These are phyloP conservation scores for Alectura lathami DNA, from an alignment of 2,113 vertebrate genomes.

Conservation along the genomic window DNA sequence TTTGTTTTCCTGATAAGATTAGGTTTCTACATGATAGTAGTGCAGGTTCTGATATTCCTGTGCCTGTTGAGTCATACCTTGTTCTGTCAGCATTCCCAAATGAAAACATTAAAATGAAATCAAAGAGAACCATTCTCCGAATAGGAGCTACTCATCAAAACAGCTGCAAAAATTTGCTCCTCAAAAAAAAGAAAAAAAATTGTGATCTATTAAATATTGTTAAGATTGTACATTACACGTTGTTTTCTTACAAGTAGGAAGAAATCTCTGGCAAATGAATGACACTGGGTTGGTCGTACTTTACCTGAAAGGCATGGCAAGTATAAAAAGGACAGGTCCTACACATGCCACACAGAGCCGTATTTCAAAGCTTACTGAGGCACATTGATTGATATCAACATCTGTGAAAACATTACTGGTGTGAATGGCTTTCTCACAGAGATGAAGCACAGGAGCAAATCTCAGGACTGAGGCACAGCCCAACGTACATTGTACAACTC, in stretches of 20 bases:
- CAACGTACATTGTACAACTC: background rate
- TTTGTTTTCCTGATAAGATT: background rate
- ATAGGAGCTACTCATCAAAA: background rate
- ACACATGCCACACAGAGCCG: rapidly evolving
- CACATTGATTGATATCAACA: background rate
- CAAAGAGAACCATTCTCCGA: background rate
- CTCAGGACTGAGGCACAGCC: background rate
- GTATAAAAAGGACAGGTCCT: background rate
- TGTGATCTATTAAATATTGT: background rate
- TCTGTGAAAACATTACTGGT: background rate
- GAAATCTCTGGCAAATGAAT: background rate
- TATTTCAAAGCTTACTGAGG: background rate
- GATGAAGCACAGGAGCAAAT: background rate
- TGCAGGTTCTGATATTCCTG: background rate
- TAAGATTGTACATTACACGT: background rate
- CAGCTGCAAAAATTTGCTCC: background rate
- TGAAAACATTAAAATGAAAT: background rate
- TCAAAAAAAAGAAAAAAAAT: background rate
- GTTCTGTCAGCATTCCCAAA: background rate
- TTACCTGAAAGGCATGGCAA: background rate
- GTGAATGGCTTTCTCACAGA: background rate
- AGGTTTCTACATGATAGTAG: background rate
- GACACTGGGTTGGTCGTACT: background rate
- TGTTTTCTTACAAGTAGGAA: background rate
- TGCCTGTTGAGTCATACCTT: background rate